Evolutionary conservation across 1,140 invertebrate species (phyloP).

Genomic region (Zophobas atratus): DNA sequence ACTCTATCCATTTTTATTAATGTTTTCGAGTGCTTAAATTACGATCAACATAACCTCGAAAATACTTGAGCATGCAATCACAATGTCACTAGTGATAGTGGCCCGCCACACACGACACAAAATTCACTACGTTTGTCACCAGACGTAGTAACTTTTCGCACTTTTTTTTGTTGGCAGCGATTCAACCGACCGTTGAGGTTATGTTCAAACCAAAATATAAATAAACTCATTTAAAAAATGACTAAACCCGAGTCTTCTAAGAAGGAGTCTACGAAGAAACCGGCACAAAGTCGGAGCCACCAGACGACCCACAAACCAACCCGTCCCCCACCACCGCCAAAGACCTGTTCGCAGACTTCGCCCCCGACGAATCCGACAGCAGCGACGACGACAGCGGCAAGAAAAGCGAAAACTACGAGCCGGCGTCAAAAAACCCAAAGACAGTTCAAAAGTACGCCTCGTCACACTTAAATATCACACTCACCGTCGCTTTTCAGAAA

Average conservation of each 20-base stretch:
- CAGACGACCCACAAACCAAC: conserved; percentile 4
- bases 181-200: too few species aligned
- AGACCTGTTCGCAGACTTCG: conserved; percentile 47
- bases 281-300: background rate
- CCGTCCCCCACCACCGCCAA: conserved; percentile 25
- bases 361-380: conserved; percentile 45
- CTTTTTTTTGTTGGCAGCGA: too few species aligned
- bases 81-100: too few species aligned
- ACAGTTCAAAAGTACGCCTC: conserved; percentile 38
- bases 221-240: conserved; percentile 10
- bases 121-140: too few species aligned
- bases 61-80: conserved; percentile 17
- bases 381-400: conserved; percentile 31
- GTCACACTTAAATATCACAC: background rate
- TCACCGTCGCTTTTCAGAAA: conserved; percentile 35
- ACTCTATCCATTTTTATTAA: conserved; percentile 47
- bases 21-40: background rate
- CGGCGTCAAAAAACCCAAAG: conserved; percentile 41
- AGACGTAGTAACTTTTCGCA: too few species aligned
- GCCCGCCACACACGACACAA: too few species aligned
- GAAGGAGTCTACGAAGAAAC: conserved; percentile 1
- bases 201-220: too few species aligned
- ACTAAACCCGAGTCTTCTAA: conserved; percentile 41
- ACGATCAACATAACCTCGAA: conserved; percentile 2
- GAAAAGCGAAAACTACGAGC: conserved; percentile 33